A percentile compares a stretch with the other conserved stretches of the same genome.
Conservation (phyloP, 2,113 vertebrate species). For the Nesospiza acunhae region DNA sequence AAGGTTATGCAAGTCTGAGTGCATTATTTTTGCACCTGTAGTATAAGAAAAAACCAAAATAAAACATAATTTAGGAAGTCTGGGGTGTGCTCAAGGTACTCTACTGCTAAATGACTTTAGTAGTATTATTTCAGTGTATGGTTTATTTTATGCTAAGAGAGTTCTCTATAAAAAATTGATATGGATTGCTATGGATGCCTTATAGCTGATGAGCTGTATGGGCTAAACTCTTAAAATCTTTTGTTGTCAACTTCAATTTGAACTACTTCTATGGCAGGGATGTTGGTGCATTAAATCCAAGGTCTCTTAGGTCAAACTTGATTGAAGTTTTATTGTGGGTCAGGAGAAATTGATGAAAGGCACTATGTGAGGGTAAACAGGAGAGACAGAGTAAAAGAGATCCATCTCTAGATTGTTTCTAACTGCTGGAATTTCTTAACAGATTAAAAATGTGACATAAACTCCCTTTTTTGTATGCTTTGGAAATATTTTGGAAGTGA, state of each 20-base stretch:
- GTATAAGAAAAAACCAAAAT: neutral
- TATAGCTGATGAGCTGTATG: neutral
- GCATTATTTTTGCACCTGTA: neutral
- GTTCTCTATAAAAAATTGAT: neutral
- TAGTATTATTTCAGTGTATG: neutral
- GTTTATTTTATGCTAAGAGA: neutral
- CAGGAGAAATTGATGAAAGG: neutral
- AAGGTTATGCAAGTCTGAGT: neutral
- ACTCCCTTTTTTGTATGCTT: neutral
- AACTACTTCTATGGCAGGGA: neutral
- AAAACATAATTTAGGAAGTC: neutral
- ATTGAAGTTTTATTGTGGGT: neutral
- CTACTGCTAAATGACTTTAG: neutral
- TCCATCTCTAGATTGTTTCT: neutral
- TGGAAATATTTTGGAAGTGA: neutral
- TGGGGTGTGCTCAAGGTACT: neutral
- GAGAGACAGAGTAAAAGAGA: neutral
- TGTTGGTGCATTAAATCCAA: neutral
- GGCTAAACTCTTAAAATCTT: neutral
- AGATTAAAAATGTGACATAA: neutral
- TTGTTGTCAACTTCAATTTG: neutral
- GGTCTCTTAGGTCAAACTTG: neutral
- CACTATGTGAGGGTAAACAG: neutral
- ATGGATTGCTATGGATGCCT: neutral
- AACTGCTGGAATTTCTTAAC: neutral